These are phyloP conservation scores for Brassicogethes aeneus DNA, from an alignment of 2,888 invertebrate species.

Conservation along the genomic window DNA sequence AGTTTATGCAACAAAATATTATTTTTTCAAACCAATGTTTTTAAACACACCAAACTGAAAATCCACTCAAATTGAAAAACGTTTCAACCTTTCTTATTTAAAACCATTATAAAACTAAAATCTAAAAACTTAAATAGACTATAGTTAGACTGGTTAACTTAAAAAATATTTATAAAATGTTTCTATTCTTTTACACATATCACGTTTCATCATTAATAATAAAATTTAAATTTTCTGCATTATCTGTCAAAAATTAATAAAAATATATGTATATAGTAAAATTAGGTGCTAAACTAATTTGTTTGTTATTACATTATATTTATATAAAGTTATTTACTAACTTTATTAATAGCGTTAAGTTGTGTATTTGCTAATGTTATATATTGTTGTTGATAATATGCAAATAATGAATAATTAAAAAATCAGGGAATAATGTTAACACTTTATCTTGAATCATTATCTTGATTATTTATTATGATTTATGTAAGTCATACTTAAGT, in stretches of 20 bases:
- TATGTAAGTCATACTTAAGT: too few relatives aligned
- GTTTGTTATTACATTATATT: conserved; percentile 15
- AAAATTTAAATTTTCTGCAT: conserved; percentile 5
- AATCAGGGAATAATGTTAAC: conserved; percentile 22
- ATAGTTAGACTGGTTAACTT: too few relatives aligned
- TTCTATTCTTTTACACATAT: too few relatives aligned
- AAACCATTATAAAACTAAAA: too few relatives aligned
- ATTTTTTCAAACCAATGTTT: too few relatives aligned
- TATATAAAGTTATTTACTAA: conserved; percentile 14
- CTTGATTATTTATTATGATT: conserved; percentile 4
- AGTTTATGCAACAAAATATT: too few relatives aligned
- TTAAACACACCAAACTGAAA: too few relatives aligned
- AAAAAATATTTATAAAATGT: too few relatives aligned
- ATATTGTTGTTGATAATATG: conserved; percentile 22
- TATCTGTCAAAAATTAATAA: conserved; percentile 10
- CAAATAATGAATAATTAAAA: conserved; percentile 20
- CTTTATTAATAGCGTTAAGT: conserved; percentile 10
- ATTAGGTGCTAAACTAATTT: conserved; percentile 24
- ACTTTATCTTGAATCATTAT: conserved; percentile 15
- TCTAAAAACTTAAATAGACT: too few relatives aligned
- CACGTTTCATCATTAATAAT: too few relatives aligned
- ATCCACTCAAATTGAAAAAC: too few relatives aligned
- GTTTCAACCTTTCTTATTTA: too few relatives aligned
- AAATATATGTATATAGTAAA: conserved; percentile 24
- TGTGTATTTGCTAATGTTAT: conserved; percentile 14